These are phyloP conservation scores for Synanthedon myopaeformis DNA, from an alignment of 2,888 invertebrate genomes.

Conservation along the genomic window DNA sequence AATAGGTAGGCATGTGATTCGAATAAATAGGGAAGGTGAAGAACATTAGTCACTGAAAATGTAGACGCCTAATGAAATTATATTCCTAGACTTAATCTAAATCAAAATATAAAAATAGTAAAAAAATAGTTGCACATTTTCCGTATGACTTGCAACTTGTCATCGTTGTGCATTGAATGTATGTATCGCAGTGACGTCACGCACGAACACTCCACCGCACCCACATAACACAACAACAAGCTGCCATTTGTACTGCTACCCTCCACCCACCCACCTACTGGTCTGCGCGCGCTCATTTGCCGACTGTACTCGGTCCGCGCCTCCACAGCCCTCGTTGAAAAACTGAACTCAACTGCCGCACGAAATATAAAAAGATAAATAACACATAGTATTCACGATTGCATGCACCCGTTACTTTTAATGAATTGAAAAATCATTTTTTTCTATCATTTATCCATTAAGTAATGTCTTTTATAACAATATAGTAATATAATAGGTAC, in stretches of 20 bases:
- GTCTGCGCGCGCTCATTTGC: not conserved
- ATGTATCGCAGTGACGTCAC: constrained; percentile 1
- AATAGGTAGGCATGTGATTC: constrained; percentile 40
- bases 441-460: constrained; percentile 59
- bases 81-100: constrained; percentile 64
- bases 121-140: constrained; percentile 66
- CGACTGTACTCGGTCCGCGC: constrained; percentile 6
- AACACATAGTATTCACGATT: constrained; percentile 64
- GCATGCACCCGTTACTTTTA: constrained; percentile 66
- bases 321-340: constrained; percentile 43
- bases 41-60: constrained; percentile 46
- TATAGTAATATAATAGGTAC: constrained; percentile 48
- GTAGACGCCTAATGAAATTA: constrained; percentile 33
- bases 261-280: constrained; percentile 6
- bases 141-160: constrained; percentile 41
- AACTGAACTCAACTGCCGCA: constrained; percentile 56
- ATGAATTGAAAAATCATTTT: constrained; percentile 64
- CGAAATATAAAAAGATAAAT: constrained; percentile 70
- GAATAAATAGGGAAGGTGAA: constrained; percentile 54
- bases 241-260: constrained; percentile 24
- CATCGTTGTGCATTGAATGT: constrained; percentile 48
- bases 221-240: constrained; percentile 22
- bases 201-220: not conserved
- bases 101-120: constrained; percentile 71
- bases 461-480: constrained; percentile 65